Percentiles rank a stretch among this genome's conserved stretches.
phyloP scores from a whole-genome alignment of 2,888 invertebrate genomes.

The Phlogophora meticulosa region DNA sequence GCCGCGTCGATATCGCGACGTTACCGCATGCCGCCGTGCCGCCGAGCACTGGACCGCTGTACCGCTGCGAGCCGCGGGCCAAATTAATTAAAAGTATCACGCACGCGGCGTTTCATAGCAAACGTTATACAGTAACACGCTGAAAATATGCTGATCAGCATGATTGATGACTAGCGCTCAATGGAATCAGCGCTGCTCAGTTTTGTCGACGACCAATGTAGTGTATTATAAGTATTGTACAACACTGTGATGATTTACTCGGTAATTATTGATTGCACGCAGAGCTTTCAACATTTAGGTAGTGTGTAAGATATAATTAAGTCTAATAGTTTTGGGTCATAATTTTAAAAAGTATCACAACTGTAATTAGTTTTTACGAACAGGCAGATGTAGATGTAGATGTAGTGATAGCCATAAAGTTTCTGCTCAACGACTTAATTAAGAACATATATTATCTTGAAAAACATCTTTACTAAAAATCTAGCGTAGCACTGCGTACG shows the following conservation, averaged over 20 bases:
- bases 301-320: slow-evolving; percentile 5
- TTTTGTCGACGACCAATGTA: slow-evolving; percentile 6
- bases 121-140: slow-evolving; percentile 30
- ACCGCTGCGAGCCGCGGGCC: slow-evolving; percentile 71
- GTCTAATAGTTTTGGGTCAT: slow-evolving; percentile 11
- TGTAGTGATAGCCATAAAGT: slow-evolving; percentile 11
- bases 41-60: background rate
- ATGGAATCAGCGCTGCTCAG: slow-evolving; percentile 27
- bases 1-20: slow-evolving; percentile 31
- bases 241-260: slow-evolving; percentile 14
- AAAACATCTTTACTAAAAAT: slow-evolving; percentile 21
- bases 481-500: slow-evolving; percentile 18
- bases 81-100: slow-evolving; percentile 76
- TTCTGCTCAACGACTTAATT: slow-evolving; percentile 28
- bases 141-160: slow-evolving; percentile 29
- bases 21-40: slow-evolving; percentile 2
- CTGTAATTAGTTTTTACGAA: slow-evolving; percentile 21
- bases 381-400: background rate
- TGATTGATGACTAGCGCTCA: slow-evolving; percentile 23
- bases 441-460: slow-evolving; percentile 26
- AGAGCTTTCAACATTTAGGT: slow-evolving; percentile 22
- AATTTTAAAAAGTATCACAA: slow-evolving; percentile 22
- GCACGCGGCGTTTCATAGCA: slow-evolving; percentile 31
- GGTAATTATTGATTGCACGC: slow-evolving; percentile 2
- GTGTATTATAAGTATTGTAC: slow-evolving; percentile 7